These are phyloP conservation scores for Eudemis profundana DNA, from an alignment of 2,888 invertebrate genomes.

Conservation along the genomic window DNA sequence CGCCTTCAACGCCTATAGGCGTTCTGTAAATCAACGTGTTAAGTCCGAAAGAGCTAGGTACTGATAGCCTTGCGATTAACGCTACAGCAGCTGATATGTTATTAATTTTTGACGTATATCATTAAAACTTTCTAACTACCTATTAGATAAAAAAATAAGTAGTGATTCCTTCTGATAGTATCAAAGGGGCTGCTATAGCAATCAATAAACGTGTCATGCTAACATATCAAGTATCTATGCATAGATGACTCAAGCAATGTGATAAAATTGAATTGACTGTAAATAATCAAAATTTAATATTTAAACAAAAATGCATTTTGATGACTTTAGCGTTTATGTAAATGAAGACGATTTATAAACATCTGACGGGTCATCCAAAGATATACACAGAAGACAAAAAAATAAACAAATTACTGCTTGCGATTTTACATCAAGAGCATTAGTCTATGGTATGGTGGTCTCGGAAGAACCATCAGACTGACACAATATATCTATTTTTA, in stretches of 20 bases:
- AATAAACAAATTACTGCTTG: neutral
- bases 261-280: neutral
- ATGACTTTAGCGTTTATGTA: slow-evolving; percentile 1
- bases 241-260: neutral
- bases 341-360: slow-evolving; percentile 1
- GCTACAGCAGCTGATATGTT: no score
- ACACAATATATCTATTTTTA: slow-evolving; percentile 1
- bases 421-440: no score
- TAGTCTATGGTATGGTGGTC: neutral
- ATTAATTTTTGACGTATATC: no score
- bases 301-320: neutral
- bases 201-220: slow-evolving; percentile 10
- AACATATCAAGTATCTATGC: neutral
- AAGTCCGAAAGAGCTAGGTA: no score
- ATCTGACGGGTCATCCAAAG: neutral
- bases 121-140: no score
- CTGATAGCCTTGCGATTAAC: no score
- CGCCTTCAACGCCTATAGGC: no score
- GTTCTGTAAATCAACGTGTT: no score
- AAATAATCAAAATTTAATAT: neutral
- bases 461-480: neutral
- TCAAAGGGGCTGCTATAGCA: neutral
- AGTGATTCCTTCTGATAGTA: no score
- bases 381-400: neutral
- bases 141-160: no score